phyloP scores from a whole-genome alignment of 2,888 invertebrate genomes.

The Trichogramma dendrolimi region DNA sequence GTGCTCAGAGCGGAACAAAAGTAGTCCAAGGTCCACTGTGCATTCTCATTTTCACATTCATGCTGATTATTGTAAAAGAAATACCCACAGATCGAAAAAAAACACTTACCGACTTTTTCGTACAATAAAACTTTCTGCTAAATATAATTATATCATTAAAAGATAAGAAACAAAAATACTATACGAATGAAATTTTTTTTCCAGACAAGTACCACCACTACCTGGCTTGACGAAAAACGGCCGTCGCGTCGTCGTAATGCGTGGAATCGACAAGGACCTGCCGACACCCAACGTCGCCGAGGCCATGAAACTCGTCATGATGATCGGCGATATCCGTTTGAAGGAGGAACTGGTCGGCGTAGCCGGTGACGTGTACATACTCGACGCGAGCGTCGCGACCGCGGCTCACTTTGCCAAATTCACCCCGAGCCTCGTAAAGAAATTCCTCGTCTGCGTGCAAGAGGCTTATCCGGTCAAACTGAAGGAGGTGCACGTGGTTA shows the following conservation, averaged over 20 bases:
- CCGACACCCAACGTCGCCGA: slow-evolving; percentile 71
- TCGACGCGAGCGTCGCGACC: slow-evolving; percentile 76
- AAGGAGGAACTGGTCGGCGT: slow-evolving; percentile 75
- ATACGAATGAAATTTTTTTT: neutral
- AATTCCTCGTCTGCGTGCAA: slow-evolving; percentile 78
- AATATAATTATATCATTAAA: neutral
- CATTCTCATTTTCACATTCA: neutral
- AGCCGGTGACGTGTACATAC: slow-evolving; percentile 77
- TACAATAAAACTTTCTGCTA: neutral
- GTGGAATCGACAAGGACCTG: slow-evolving; percentile 67
- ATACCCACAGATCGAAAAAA: neutral
- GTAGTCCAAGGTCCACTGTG: no score
- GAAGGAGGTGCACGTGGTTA: slow-evolving; percentile 81
- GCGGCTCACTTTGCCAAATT: slow-evolving; percentile 80
- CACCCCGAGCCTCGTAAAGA: slow-evolving; percentile 76
- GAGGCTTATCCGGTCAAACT: slow-evolving; percentile 85
- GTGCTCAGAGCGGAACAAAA: no score
- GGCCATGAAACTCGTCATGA: slow-evolving; percentile 75
- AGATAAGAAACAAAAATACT: slow-evolving; percentile 2
- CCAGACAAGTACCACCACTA: slow-evolving; percentile 74
- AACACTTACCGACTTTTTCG: no score
- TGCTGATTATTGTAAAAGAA: slow-evolving; percentile 4
- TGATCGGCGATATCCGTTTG: slow-evolving; percentile 79
- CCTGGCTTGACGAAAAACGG: slow-evolving; percentile 79
- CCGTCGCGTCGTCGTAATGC: slow-evolving; percentile 70